Conservation (phyloP, 2,888 invertebrate genomes). For the Habrosyne pyritoides region DNA sequence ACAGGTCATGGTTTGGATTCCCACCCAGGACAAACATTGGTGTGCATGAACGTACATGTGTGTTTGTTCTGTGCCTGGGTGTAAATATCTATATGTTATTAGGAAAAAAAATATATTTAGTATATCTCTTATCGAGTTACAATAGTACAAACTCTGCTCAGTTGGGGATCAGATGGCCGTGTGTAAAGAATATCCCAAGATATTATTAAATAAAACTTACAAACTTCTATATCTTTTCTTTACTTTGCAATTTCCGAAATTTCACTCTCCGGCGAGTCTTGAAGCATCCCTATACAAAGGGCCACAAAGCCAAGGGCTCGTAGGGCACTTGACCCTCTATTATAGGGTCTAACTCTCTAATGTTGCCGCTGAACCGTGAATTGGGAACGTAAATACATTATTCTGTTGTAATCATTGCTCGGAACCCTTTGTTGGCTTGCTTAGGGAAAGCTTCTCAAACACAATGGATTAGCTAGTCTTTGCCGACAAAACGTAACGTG, state of each 20-base stretch:
- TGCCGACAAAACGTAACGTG: background rate
- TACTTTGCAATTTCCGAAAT: background rate
- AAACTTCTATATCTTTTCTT: background rate
- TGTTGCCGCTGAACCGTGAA: slow-evolving; percentile 4
- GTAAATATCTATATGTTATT: too few relatives aligned
- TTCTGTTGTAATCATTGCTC: slow-evolving; percentile 3
- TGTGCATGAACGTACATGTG: too few relatives aligned
- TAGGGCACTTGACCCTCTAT: background rate
- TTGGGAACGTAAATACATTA: slow-evolving; percentile 6
- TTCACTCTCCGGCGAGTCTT: background rate
- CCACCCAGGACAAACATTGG: too few relatives aligned
- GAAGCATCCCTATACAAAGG: background rate
- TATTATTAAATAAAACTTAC: background rate
- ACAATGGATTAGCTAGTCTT: background rate
- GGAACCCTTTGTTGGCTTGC: background rate
- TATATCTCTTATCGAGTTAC: too few relatives aligned
- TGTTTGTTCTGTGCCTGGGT: too few relatives aligned
- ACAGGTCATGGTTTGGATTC: too few relatives aligned
- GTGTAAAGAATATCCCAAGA: too few relatives aligned
- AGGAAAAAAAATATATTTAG: too few relatives aligned
- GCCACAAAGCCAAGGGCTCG: background rate
- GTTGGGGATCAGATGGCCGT: too few relatives aligned
- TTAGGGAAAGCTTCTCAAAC: background rate
- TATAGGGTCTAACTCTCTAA: background rate
- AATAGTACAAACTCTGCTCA: too few relatives aligned